Evolutionary conservation across 2,888 invertebrate species (phyloP).

Genomic region (Nemurella pictetii): DNA sequence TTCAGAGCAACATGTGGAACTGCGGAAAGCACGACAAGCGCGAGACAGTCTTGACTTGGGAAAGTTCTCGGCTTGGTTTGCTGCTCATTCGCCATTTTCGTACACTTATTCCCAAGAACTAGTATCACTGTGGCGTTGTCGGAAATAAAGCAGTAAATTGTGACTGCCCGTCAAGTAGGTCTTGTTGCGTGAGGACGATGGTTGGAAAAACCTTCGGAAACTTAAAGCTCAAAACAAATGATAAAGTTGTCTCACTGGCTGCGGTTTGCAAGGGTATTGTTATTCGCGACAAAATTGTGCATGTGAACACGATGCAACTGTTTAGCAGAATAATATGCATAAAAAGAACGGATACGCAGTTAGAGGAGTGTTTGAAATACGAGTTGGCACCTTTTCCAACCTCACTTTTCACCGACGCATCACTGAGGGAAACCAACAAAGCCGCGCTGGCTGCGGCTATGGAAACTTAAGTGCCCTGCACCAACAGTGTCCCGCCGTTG

Average conservation of each 20-base stretch:
- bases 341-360: neutral
- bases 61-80: neutral
- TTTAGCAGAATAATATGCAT: neutral
- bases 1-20: neutral
- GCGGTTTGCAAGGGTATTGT: neutral
- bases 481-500: neutral
- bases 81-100: constrained; percentile 8
- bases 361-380: neutral
- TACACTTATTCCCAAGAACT: neutral
- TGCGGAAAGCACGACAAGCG: neutral
- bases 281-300: neutral
- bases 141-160: constrained; percentile 16
- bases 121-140: neutral
- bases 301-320: neutral
- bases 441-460: neutral
- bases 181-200: neutral
- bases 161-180: neutral
- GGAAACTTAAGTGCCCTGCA: neutral
- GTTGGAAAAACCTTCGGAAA: neutral
- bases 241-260: neutral
- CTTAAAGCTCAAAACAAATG: neutral
- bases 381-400: neutral
- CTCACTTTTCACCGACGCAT: neutral
- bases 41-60: neutral
- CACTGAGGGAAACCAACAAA: neutral